Percentiles rank a stretch among this genome's conserved stretches.
These are phyloP conservation scores for Acestrorhynchus altus DNA, from an alignment of 2,797 vertebrate species.

Conservation along the genomic window DNA sequence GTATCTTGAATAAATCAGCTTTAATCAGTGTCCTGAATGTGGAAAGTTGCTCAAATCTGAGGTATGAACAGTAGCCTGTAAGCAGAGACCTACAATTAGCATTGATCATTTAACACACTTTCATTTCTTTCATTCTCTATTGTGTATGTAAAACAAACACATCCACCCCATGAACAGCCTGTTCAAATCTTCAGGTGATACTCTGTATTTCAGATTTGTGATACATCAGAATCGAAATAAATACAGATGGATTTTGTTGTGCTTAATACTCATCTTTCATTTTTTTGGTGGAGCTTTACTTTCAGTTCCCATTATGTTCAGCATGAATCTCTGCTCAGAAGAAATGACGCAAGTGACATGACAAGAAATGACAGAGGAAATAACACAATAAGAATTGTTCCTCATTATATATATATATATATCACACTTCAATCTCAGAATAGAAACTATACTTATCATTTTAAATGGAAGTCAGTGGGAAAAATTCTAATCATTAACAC, in stretches of 20 bases:
- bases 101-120: neutral
- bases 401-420: no score
- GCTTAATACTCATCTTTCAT: neutral
- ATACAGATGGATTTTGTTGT: neutral
- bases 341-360: no score
- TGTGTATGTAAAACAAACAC: no score
- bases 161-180: no score
- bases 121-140: neutral
- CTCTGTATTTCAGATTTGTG: neutral
- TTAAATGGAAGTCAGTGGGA: no score
- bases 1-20: no score
- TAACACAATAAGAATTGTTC: no score
- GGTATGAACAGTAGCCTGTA: neutral
- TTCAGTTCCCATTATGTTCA: neutral
- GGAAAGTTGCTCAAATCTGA: neutral
- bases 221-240: neutral
- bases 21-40: neutral
- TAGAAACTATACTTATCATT: no score
- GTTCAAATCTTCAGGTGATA: no score
- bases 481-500: no score
- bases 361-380: no score
- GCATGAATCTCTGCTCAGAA: neutral
- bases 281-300: neutral
- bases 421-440: no score
- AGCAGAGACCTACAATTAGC: neutral